These are phyloP conservation scores for Gymnocephalus cernua DNA, from an alignment of 2,113 vertebrate species.

Conservation along the genomic window DNA sequence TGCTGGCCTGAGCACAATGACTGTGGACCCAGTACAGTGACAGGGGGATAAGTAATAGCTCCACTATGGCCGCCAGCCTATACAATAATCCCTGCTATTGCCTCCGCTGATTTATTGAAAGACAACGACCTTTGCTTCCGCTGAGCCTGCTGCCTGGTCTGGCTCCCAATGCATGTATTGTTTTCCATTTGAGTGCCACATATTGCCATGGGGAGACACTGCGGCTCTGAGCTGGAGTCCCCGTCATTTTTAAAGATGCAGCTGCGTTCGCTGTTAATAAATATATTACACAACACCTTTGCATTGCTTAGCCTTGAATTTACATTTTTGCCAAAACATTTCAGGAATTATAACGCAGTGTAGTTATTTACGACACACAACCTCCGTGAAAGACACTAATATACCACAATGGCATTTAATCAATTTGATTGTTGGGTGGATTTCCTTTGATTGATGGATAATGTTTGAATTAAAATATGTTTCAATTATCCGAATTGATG, in stretches of 20 bases:
- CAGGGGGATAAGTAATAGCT: slow-evolving; percentile 70
- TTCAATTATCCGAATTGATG: slow-evolving; percentile 60
- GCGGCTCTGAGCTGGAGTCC: slow-evolving; percentile 34
- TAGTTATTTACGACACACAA: slow-evolving; percentile 33
- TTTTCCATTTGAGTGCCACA: slow-evolving; percentile 64
- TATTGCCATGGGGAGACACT: slow-evolving; percentile 45
- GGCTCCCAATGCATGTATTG: slow-evolving; percentile 59
- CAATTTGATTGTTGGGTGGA: slow-evolving; percentile 30
- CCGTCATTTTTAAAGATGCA: slow-evolving; percentile 28
- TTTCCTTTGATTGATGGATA: slow-evolving; percentile 58
- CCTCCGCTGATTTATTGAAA: slow-evolving; percentile 75
- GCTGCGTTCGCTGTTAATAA: slow-evolving; percentile 37
- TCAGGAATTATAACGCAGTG: slow-evolving; percentile 15
- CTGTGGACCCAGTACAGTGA: slow-evolving; percentile 41
- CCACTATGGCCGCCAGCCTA: slow-evolving; percentile 60
- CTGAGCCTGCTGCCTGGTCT: slow-evolving; percentile 43
- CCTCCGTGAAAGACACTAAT: slow-evolving; percentile 35
- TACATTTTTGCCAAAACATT: slow-evolving; percentile 17
- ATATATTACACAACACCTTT: slow-evolving; percentile 35
- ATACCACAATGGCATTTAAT: slow-evolving; percentile 41
- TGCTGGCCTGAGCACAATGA: slow-evolving; percentile 58
- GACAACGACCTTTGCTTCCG: slow-evolving; percentile 68
- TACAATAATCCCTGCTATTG: slow-evolving; percentile 66
- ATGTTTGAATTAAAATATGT: slow-evolving; percentile 64
- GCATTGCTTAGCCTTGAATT: slow-evolving; percentile 12